Evolutionary conservation across 1,140 invertebrate genomes (phyloP), one percentile per base, ranked within the genome.

Genomic region (Parasteatoda tepidariorum): DNA sequence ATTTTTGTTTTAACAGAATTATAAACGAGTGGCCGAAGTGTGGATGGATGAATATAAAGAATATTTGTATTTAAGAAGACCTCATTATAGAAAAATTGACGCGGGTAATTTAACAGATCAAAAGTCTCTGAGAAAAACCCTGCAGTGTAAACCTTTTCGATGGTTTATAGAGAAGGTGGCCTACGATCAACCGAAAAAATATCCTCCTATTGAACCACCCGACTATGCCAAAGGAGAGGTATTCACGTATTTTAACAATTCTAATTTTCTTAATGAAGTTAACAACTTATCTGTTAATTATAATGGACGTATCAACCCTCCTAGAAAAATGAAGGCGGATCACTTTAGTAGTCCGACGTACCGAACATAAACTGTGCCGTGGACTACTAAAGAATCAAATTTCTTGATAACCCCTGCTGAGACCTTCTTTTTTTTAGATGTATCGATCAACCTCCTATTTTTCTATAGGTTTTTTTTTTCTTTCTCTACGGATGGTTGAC

Each of bases 131-230:
- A 85, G 88, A 83, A 84, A 90, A 55, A 79, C 62, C 67, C 68
- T 87, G 9, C 68, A 81, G 6, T 87, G 86, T 61, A 86, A 86
- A 48, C 66, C 86, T 33, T 99, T 99, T 90, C 93, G 94, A 86
- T 99, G 98, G 98, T 99, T 98, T 90, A 89, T 99, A 87, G 93
- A 97, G 85, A 94, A 98, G 88, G 96, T 99, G 34, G 97, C 97
- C 0, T 98, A 98, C 89, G 97, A 99, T 90, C 90, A 98, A n/a
- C 91, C 93, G 0, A 93, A 95, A 75, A 93, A 93, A 83, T 99
- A 99, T 90, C 97, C 97, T n/a, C 94, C 95, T 0, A 90, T 98
- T 3, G 97, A 98, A 88, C 97, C 97, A 0, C 93, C 93, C 30
- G 93, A 96, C 85, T 95, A 94, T 88, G 97, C 94, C n/a, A 90